These are phyloP conservation scores for Pemphigus obesinymphae DNA, from an alignment of 1,140 invertebrate genomes.

Conservation along the genomic window DNA sequence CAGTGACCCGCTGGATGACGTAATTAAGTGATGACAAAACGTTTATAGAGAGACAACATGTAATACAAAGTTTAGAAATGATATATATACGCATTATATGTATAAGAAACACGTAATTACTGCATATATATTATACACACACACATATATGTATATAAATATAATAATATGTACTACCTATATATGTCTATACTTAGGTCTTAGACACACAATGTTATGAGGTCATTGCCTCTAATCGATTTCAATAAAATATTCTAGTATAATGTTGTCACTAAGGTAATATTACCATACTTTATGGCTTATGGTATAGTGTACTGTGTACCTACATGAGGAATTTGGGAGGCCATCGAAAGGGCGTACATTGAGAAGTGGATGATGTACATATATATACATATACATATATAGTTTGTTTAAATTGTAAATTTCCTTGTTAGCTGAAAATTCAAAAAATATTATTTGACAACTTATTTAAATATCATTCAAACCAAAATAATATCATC, in stretches of 20 bases:
- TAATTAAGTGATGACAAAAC: background rate
- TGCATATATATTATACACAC: background rate
- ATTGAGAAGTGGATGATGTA: background rate
- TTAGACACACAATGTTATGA: background rate
- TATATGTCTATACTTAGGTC: background rate
- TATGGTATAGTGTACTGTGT: background rate
- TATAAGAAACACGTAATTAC: background rate
- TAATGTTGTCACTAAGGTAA: background rate
- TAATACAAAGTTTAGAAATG: background rate
- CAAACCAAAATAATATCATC: too few species aligned
- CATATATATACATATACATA: too few species aligned
- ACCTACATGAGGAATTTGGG: background rate
- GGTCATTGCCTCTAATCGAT: constrained; percentile 29
- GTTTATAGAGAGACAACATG: background rate
- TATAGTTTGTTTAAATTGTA: too few species aligned
- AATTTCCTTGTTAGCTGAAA: too few species aligned
- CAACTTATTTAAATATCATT: too few species aligned
- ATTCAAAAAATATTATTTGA: too few species aligned
- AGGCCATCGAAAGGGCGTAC: constrained; percentile 1
- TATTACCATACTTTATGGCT: constrained; percentile 3
- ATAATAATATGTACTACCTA: background rate
- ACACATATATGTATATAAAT: background rate
- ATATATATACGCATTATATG: background rate
- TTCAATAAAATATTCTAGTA: constrained; percentile 35
- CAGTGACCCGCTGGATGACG: background rate